phyloP scores from a whole-genome alignment of 2,113 vertebrate species.

The Corythornis vintsioides region DNA sequence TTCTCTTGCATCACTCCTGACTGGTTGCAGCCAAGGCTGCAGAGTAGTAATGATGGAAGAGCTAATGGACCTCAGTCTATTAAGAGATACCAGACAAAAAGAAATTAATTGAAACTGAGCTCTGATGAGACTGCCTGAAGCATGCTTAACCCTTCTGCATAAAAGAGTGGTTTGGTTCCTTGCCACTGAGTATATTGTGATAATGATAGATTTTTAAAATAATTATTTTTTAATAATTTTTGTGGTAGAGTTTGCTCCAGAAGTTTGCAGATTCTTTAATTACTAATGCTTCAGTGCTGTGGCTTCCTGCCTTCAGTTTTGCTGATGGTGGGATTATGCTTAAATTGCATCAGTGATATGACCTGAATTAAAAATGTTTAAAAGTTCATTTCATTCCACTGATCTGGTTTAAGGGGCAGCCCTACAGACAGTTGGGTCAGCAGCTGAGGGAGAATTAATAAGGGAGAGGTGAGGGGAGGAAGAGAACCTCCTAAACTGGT shows the following conservation, averaged over 20 bases:
- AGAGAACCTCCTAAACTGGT: slow-evolving; percentile 47
- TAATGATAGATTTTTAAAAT: background rate
- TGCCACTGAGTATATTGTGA: background rate
- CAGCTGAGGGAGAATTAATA: background rate
- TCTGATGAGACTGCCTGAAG: background rate
- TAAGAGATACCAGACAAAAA: background rate
- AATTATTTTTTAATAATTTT: background rate
- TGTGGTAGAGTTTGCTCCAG: background rate
- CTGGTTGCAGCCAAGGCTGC: background rate
- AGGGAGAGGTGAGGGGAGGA: background rate
- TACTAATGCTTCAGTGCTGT: background rate
- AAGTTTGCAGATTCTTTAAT: background rate
- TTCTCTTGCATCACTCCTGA: background rate
- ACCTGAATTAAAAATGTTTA: background rate
- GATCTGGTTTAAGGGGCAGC: background rate
- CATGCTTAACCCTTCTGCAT: background rate
- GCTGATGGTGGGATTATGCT: background rate
- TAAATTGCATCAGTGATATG: background rate
- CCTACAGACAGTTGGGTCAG: background rate
- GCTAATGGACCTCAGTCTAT: background rate
- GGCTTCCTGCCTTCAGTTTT: background rate
- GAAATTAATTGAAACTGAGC: background rate
- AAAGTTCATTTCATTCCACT: background rate
- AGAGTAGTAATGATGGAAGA: background rate
- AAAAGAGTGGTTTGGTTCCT: background rate